These are phyloP conservation scores for Nomada goodeniana DNA, from an alignment of 2,888 invertebrate genomes.

Conservation along the genomic window DNA sequence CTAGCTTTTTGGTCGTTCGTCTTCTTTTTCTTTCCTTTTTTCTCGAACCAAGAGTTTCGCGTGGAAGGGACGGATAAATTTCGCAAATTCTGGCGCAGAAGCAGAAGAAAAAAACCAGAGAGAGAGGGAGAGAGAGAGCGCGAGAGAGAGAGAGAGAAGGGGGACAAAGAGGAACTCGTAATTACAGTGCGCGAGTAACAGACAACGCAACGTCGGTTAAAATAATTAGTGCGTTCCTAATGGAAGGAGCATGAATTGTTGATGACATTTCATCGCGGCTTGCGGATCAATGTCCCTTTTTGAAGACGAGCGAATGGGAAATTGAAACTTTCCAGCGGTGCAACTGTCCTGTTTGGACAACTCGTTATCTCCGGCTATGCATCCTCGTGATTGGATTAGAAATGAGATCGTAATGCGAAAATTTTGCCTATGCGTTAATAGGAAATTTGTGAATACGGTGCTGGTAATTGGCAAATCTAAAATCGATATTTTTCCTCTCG, in stretches of 20 bases:
- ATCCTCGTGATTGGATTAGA: slow-evolving; percentile 6
- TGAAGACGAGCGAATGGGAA: slow-evolving; percentile 31
- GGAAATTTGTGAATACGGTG: too few species aligned
- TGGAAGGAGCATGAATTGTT: slow-evolving; percentile 63
- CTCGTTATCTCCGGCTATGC: slow-evolving; percentile 7
- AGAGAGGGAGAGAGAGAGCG: too few species aligned
- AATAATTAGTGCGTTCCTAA: slow-evolving; percentile 65
- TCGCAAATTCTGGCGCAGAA: slow-evolving; percentile 16
- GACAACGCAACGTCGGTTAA: slow-evolving; percentile 38
- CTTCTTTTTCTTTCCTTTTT: too few species aligned
- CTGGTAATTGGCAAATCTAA: too few species aligned
- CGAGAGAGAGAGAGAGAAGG: background rate
- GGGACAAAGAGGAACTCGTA: slow-evolving; percentile 1
- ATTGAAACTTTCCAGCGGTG: slow-evolving; percentile 38
- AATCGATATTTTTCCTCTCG: too few species aligned
- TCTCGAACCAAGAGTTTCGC: background rate
- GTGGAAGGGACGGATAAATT: slow-evolving; percentile 11
- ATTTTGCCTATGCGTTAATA: too few species aligned
- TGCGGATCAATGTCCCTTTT: slow-evolving; percentile 55
- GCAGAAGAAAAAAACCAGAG: slow-evolving; percentile 7
- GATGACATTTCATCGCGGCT: slow-evolving; percentile 51
- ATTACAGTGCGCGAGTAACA: slow-evolving; percentile 19
- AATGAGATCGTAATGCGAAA: background rate
- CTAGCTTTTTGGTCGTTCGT: background rate
- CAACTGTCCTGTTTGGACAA: slow-evolving; percentile 8